These are phyloP conservation scores for Micromys minutus DNA, from an alignment of 2,113 vertebrate genomes.

Conservation along the genomic window DNA sequence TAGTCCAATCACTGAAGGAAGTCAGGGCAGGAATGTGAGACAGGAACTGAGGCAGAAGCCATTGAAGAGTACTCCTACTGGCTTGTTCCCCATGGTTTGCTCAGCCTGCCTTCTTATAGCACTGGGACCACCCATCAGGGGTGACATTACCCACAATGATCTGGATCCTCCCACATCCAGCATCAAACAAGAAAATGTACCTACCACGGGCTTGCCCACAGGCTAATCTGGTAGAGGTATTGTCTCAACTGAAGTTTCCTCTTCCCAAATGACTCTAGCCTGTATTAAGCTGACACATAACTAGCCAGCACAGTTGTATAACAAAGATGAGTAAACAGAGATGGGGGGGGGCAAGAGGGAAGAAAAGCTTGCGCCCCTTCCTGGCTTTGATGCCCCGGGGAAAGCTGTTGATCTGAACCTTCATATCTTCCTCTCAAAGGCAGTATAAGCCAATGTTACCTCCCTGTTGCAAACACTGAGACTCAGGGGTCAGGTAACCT, in stretches of 20 bases:
- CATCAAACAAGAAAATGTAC: neutral
- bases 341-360: neutral
- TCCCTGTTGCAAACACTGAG: constrained; percentile 35
- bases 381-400: neutral
- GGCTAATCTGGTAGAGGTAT: neutral
- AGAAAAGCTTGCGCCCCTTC: neutral
- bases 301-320: neutral
- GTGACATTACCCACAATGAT: neutral
- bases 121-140: neutral
- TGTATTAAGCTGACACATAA: neutral
- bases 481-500: neutral
- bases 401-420: neutral
- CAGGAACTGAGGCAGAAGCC: neutral
- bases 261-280: neutral
- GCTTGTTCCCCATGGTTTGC: neutral
- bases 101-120: neutral
- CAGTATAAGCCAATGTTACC: neutral
- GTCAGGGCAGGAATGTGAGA: neutral
- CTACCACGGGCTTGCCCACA: neutral
- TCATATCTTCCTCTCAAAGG: constrained; percentile 1
- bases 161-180: neutral
- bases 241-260: neutral
- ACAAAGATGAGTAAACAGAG: neutral
- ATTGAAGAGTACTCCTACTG: neutral
- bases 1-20: neutral